A percentile compares a stretch with the other conserved stretches of the same genome.
Conservation (phyloP, 2,797 vertebrate species). For the Poecilia picta region DNA sequence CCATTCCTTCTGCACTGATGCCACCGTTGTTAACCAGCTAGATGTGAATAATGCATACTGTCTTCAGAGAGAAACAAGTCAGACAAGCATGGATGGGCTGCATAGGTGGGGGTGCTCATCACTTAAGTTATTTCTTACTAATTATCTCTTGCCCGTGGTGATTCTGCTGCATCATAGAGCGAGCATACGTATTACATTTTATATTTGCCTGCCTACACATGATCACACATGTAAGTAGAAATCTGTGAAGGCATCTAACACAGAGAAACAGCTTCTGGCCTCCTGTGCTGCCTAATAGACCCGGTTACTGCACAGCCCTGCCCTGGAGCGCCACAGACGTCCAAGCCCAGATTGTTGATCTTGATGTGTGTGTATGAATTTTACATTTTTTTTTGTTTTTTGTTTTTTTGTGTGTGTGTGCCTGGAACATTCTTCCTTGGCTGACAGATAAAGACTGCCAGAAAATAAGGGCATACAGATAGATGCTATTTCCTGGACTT, state of each 20-base stretch:
- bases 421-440: slow-evolving; percentile 35
- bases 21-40: slow-evolving; percentile 51
- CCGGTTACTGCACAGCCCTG: slow-evolving; percentile 73
- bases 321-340: slow-evolving; percentile 46
- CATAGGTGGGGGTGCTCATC: slow-evolving; percentile 31
- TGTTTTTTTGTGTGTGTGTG: not conserved
- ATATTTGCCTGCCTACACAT: slow-evolving; percentile 23
- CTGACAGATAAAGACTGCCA: slow-evolving; percentile 29
- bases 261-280: slow-evolving; percentile 73
- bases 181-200: slow-evolving; percentile 2
- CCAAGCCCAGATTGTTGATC: slow-evolving; percentile 22
- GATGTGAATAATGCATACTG: slow-evolving; percentile 65
- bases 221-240: slow-evolving; percentile 24
- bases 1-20: slow-evolving; percentile 55
- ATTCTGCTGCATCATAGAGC: slow-evolving; percentile 24
- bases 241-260: slow-evolving; percentile 43
- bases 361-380: slow-evolving; percentile 28
- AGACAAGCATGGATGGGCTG: slow-evolving; percentile 37
- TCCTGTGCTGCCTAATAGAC: slow-evolving; percentile 76
- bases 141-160: slow-evolving; percentile 41
- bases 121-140: slow-evolving; percentile 49
- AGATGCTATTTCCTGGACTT: slow-evolving; percentile 18
- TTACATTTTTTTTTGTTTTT: slow-evolving; percentile 10
- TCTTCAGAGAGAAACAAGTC: slow-evolving; percentile 27
- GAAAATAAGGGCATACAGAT: slow-evolving; percentile 48